Base-by-base conservation (phyloP, 2,888 invertebrate species). In the Ryuthela nishihirai region DNA sequence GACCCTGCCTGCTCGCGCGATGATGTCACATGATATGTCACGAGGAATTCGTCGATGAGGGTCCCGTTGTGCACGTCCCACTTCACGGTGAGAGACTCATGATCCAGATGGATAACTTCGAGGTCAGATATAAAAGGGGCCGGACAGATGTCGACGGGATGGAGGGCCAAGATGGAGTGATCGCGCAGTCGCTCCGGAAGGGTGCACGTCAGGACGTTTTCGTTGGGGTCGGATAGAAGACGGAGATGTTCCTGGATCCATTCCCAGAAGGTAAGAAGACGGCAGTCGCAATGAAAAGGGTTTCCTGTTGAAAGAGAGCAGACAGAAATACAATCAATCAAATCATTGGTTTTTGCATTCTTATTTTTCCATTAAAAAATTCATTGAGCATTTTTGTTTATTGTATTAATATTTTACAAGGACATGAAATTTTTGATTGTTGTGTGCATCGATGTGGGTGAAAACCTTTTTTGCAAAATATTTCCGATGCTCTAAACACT, bases 21-120 rank as follows among this genome's bases (percentile, higher is more conserved):
- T 20, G 64, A 59, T 10, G 65, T 66, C 18, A 61, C 45, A 73
- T 86, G 86, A 78, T 88, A 90, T 70, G 87, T 86, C 69, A 91
- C 85, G 79, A 87, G 85, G 75, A 86, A 91, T 65, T 89, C 90
- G 69, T 82, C 85, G 69, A 91, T 80, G 15, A 70, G 67, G 54
- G 86, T 86, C 75, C 88, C 87, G 76, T 90, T 89, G 68, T 88
- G 82, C 70, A 88, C 87, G 74, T 89, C 88, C 92, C 91, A 92
- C 29, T 65, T 59, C 43, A 72, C 65, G 68, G 88, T 80, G 64
- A 90, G 85, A 48, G 88, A 88, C 76, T 85, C 87, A 40, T 89
- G 87, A 74, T 88, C 88, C 63, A 91, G 86, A 74, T 89, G 89
- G 78, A 88, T 87, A 70, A 90, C 87, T 68, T 87, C 88, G 65